Evolutionary conservation across 1,140 invertebrate genomes (phyloP).

Genomic region (Diachasma alloeum): DNA sequence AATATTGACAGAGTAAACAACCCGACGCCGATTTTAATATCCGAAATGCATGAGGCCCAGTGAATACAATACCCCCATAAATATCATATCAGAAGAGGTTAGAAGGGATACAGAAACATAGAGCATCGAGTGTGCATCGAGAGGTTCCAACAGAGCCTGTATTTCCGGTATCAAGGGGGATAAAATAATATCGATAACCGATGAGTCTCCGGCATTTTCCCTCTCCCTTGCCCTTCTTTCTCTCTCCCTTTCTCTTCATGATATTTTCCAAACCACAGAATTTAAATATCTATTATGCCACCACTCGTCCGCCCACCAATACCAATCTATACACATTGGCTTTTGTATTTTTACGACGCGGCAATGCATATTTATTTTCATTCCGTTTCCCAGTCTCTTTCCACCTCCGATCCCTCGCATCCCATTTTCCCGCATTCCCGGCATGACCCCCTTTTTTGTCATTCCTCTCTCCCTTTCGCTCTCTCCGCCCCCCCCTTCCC

Average conservation of each 20-base stretch:
- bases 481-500: background rate
- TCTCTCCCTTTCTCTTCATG: constrained; percentile 14
- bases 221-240: constrained; percentile 23
- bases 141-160: constrained; percentile 23
- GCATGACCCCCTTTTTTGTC: constrained; percentile 15
- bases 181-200: constrained; percentile 54
- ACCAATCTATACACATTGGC: constrained; percentile 14
- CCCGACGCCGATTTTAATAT: background rate
- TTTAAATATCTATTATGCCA: constrained; percentile 60
- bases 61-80: background rate
- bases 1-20: background rate
- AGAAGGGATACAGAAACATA: background rate
- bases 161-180: constrained; percentile 43
- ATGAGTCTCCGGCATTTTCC: constrained; percentile 40
- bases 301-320: constrained; percentile 30
- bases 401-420: constrained; percentile 35
- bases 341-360: constrained; percentile 18
- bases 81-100: background rate
- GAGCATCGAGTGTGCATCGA: background rate
- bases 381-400: constrained; percentile 30
- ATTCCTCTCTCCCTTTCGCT: constrained; percentile 21
- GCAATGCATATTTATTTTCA: constrained; percentile 30
- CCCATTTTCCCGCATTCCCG: constrained; percentile 29
- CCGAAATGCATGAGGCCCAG: background rate
- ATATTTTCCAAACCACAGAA: constrained; percentile 51